These are phyloP conservation scores for Platyura marginata DNA, from an alignment of 1,140 invertebrate genomes.

Conservation along the genomic window DNA sequence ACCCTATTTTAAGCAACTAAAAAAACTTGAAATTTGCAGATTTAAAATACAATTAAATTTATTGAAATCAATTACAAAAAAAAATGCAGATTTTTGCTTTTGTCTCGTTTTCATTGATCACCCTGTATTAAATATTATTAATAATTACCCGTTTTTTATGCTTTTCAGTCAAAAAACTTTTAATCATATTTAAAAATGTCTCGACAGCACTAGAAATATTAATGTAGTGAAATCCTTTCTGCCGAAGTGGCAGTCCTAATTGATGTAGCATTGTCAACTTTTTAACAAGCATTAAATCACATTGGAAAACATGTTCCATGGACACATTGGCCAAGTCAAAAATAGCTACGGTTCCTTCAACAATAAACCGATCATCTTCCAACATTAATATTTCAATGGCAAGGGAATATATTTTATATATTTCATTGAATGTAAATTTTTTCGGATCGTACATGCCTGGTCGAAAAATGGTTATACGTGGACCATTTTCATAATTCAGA, in stretches of 20 bases:
- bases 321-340: conserved; percentile 27
- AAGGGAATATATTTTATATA: conserved; percentile 25
- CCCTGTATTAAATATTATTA: too few relatives aligned
- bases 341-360: conserved; percentile 26
- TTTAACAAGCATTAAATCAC: conserved; percentile 27
- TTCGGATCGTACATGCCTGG: not conserved
- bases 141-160: conserved; percentile 29
- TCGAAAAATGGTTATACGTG: not conserved
- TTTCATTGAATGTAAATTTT: conserved; percentile 13
- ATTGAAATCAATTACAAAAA: too few relatives aligned
- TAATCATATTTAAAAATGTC: conserved; percentile 27
- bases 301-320: conserved; percentile 28
- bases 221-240: conserved; percentile 33
- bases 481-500: not conserved
- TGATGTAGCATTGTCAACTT: conserved; percentile 27
- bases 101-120: too few relatives aligned
- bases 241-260: conserved; percentile 31
- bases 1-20: too few relatives aligned
- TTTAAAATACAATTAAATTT: too few relatives aligned
- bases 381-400: conserved; percentile 24
- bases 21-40: too few relatives aligned
- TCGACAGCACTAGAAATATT: conserved; percentile 31
- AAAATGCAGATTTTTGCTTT: too few relatives aligned
- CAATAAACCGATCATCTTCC: conserved; percentile 25
- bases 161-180: conserved; percentile 28